Evolutionary conservation across 2,797 vertebrate genomes (phyloP).

Genomic region (Neomorphus geoffroyi): DNA sequence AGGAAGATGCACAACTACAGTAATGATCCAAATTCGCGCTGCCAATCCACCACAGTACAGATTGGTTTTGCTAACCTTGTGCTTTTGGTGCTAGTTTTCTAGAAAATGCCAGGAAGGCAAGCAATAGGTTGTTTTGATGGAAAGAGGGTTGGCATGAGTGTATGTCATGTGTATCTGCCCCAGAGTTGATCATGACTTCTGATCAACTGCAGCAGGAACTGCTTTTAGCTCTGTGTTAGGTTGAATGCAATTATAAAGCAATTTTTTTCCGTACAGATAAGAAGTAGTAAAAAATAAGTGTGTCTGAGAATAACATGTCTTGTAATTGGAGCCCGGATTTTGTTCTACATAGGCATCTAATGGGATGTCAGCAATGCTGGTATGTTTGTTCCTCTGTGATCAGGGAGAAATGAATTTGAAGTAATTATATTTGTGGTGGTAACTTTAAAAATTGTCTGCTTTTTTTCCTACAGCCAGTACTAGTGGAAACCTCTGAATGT

Average conservation of each 20-base stretch:
- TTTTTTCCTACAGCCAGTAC: not conserved
- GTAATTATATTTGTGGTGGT: not conserved
- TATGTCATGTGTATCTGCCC: rapidly evolving
- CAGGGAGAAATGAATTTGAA: not conserved
- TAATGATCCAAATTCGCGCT: not conserved
- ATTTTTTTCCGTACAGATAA: not conserved
- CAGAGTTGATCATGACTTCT: not conserved
- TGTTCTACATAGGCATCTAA: not conserved
- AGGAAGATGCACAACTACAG: not conserved
- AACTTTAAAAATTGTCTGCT: not conserved
- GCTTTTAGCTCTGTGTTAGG: not conserved
- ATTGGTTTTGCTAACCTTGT: not conserved
- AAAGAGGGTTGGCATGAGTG: rapidly evolving
- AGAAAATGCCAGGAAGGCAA: not conserved
- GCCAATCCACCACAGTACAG: not conserved
- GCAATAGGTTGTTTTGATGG: not conserved
- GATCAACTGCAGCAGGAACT: not conserved
- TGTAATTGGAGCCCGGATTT: not conserved
- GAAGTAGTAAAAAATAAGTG: not conserved
- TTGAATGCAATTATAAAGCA: not conserved
- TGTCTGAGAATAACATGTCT: not conserved
- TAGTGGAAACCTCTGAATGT: not conserved
- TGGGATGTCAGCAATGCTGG: not conserved
- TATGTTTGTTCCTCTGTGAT: not conserved
- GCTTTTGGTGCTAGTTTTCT: not conserved